Evolutionary conservation across 2,113 vertebrate species (phyloP), one percentile per base, ranked within the genome.

Genomic region (Oreochromis niloticus): DNA sequence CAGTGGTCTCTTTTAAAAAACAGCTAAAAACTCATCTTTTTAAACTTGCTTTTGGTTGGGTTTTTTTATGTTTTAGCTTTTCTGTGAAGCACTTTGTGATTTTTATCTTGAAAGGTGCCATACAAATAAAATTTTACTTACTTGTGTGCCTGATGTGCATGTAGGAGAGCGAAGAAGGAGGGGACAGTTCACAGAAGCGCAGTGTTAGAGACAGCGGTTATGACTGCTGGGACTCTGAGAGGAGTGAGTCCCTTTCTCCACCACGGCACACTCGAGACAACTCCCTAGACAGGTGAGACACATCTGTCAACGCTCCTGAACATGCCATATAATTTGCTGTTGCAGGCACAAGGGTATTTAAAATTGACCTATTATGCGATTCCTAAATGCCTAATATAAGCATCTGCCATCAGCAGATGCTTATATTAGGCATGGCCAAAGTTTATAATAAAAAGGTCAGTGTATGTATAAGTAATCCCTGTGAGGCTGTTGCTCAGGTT

Each of bases 141-240:
- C 17, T n/a, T 22, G 16, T 34, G 32, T 34, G 32, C 30, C 41
- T 68, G 10, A 46, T 55, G 36, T 66, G 4, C 80, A 56, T 83
- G 54, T 19, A 96, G 96, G 96, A 96, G 41, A 92, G 73, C 6
- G 96, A 99, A 46, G 98, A 99, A 36, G 92, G 95, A 48, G 98
- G 97, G 6, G 98, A 95, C 36, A 89, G 82, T 81, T 73, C 97
- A 59, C 98, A 97, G 7, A 98, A 98, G 68, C 97, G 97, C 83
- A 97, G 97, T 46, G 97, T 99, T 61, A 97, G 99, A 57, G 99
- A 99, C 97, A 99, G 98, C 0, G 98, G 98, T 85, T 99, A 99
- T n/a, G 99, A 99, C 95, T 98, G 97, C 94, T 99, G 98, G 98
- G 99, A 99, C 87, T 98, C 98, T 0, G 98, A 99, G 85, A 97